These are phyloP conservation scores for Phaethornis superciliosus DNA, from an alignment of 2,113 vertebrate genomes.

Conservation along the genomic window DNA sequence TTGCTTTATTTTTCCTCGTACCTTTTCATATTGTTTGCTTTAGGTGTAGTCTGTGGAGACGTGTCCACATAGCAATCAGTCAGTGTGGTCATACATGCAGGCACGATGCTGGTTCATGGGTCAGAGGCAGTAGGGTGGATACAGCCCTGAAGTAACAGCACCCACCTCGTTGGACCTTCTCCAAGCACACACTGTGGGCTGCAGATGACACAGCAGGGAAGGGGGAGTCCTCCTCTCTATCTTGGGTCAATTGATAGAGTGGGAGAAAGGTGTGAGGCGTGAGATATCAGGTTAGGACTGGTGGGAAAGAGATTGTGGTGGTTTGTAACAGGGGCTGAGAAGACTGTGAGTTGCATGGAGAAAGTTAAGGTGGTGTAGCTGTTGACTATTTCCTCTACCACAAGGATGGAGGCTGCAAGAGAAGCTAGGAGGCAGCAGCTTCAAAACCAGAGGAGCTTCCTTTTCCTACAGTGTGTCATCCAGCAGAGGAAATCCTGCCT, in stretches of 20 bases:
- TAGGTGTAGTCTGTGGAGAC: constrained; percentile 61
- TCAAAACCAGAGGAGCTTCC: neutral
- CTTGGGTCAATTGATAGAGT: neutral
- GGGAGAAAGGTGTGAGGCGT: neutral
- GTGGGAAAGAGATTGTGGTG: accelerated
- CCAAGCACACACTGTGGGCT: neutral
- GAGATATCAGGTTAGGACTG: neutral
- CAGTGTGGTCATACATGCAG: constrained; percentile 13
- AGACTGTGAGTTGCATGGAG: neutral
- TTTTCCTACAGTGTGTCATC: neutral
- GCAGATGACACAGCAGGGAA: neutral
- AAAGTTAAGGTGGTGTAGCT: neutral
- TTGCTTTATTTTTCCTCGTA: constrained; percentile 32
- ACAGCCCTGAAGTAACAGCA: neutral
- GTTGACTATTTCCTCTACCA: neutral
- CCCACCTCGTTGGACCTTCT: neutral
- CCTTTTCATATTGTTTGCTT: constrained; percentile 64
- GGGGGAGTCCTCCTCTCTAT: neutral
- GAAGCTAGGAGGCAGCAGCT: neutral
- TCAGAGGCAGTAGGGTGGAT: constrained; percentile 32
- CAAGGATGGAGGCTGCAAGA: accelerated
- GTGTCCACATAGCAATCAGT: constrained; percentile 38
- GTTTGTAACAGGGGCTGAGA: neutral
- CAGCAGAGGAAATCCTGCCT: neutral
- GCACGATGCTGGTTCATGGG: neutral